Evolutionary conservation across 2,888 invertebrate genomes (phyloP).

Genomic region (Boloria selene): DNA sequence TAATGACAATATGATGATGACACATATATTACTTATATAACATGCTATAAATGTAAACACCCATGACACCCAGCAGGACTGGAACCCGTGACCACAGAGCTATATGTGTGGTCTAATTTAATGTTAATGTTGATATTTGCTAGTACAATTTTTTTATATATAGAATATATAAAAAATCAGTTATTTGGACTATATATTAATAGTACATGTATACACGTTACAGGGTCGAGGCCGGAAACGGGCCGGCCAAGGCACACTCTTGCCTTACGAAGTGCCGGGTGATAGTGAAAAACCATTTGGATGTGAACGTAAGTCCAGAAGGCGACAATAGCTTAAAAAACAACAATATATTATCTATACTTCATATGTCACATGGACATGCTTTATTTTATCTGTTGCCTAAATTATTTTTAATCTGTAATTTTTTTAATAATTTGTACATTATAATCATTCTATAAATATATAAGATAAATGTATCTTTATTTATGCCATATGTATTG

Average conservation of each 20-base stretch:
- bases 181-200: neutral
- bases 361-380: slow-evolving; percentile 7
- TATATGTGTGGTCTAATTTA: no score
- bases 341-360: neutral
- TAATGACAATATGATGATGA: no score
- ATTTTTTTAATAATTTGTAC: no score
- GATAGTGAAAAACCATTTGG: slow-evolving; percentile 94
- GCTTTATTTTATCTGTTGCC: neutral
- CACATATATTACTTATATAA: neutral
- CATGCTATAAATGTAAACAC: neutral
- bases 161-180: no score
- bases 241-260: slow-evolving; percentile 67
- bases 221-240: slow-evolving; percentile 82
- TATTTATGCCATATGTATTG: neutral
- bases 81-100: no score
- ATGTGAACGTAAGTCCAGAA: slow-evolving; percentile 92
- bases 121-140: no score
- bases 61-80: no score
- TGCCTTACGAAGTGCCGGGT: slow-evolving; percentile 84
- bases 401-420: neutral
- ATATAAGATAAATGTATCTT: no score
- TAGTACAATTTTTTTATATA: no score
- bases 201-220: slow-evolving; percentile 8
- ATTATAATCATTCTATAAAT: no score
- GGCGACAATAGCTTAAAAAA: slow-evolving; percentile 60